Base-by-base conservation (phyloP, 2,113 vertebrate species). In the Anolis carolinensis region DNA sequence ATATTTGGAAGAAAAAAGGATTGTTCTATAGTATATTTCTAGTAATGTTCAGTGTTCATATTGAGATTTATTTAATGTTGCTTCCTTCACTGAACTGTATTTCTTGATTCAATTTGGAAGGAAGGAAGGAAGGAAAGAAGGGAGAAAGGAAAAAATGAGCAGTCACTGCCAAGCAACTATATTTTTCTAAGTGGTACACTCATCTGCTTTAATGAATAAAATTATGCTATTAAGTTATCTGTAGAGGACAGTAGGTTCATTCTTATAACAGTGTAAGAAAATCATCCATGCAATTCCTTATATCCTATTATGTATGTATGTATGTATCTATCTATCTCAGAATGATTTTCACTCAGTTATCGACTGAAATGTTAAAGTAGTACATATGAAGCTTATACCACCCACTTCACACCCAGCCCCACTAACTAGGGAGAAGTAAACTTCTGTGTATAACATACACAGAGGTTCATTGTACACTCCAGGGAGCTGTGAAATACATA, bases 11-110 rank as follows among this genome's bases (percentile, higher is more conserved):
- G 75, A 63, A 83, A 5, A 16, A 13, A 72, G 83, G 90, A 72
- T 79, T 0, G 3, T 55, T 82, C 55, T 48, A 89, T 32, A 25
- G 9, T 27, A 3, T 16, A 52, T 86, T 82, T 80, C 76, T 84
- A 87, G 76, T 16, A 52, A 50, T n/a, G 23, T 7, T 80, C 59
- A 83, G 16, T 76, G 83, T 71, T 89, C 82, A 77, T 18, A 89
- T 89, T 21, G 25, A 91, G 68, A 80, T 0, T 0, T 7, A 85
- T 79, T 23, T 83, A n/a, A 83, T 3, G 30, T 72, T 48, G 71
- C 50, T 76, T 36, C 36, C 34, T 39, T 48, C 55, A 83, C 27
- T 73, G 55, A 65, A 76, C n/a, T 32, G n/a, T 25, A 23, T 75
- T 75, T 32, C 2, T 76, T 63, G 39, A 30, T 55, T 65, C 55